Evolutionary conservation across 2,797 vertebrate species (phyloP).

Genomic region (Sebastes hubbsi): DNA sequence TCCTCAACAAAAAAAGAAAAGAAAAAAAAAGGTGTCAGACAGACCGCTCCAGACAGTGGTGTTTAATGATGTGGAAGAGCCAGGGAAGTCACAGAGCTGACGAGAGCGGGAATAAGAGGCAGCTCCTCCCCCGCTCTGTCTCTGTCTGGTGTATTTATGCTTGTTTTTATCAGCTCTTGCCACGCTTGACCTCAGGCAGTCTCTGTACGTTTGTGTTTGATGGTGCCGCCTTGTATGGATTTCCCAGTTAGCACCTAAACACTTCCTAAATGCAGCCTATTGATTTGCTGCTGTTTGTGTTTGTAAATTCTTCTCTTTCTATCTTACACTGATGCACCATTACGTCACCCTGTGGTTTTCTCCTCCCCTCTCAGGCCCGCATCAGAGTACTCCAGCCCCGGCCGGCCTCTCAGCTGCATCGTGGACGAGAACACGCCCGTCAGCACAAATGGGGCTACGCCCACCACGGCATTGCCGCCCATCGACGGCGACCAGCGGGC

Average conservation of each 20-base stretch:
- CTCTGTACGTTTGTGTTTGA: background rate
- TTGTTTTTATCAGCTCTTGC: conserved; percentile 3
- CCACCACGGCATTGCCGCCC: conserved; percentile 81
- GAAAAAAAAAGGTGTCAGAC: conserved; percentile 16
- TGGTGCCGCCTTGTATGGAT: background rate
- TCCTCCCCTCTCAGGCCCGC: conserved; percentile 86
- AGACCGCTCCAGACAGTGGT: conserved; percentile 21
- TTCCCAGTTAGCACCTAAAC: background rate
- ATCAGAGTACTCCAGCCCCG: conserved; percentile 96
- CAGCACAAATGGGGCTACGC: conserved; percentile 89
- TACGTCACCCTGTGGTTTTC: background rate
- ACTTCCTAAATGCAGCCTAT: background rate
- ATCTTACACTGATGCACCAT: too few relatives aligned
- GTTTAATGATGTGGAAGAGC: conserved; percentile 48
- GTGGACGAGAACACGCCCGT: conserved; percentile 97
- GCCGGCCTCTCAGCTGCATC: conserved; percentile 95
- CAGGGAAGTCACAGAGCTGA: conserved; percentile 16
- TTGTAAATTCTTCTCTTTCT: background rate
- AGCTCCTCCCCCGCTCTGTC: background rate
- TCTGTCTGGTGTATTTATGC: background rate
- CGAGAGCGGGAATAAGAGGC: conserved; percentile 4
- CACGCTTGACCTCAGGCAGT: background rate
- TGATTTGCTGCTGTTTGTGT: conserved; percentile 5
- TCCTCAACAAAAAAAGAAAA: background rate
- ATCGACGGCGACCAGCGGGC: conserved; percentile 88